Conservation (phyloP, 2,888 invertebrate genomes). For the Rhorus exstirpatorius region DNA sequence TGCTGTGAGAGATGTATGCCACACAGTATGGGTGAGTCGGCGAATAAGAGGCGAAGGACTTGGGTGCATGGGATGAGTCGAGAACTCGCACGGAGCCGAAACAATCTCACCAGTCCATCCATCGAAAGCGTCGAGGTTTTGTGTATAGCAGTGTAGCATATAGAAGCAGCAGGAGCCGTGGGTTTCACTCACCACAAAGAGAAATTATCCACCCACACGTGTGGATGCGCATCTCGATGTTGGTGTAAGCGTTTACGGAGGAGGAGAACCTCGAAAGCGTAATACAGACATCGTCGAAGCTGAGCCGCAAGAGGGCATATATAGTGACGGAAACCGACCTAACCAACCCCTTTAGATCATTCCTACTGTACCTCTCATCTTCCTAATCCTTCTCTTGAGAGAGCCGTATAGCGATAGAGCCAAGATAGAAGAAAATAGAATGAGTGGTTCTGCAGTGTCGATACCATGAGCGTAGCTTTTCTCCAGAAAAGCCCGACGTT, state of each 20-base stretch:
- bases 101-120: constrained; percentile 71
- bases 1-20: constrained; percentile 23
- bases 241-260: constrained; percentile 46
- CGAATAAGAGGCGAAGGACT: constrained; percentile 59
- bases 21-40: constrained; percentile 31
- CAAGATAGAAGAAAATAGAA: constrained; percentile 65
- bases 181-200: constrained; percentile 67
- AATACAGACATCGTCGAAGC: constrained; percentile 56
- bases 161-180: constrained; percentile 47
- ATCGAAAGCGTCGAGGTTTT: constrained; percentile 65
- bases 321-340: constrained; percentile 62
- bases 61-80: constrained; percentile 52
- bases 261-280: constrained; percentile 38
- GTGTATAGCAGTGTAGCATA: constrained; percentile 56
- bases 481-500: constrained; percentile 67
- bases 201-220: constrained; percentile 72
- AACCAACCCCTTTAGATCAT: constrained; percentile 58
- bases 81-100: constrained; percentile 61
- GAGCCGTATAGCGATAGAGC: constrained; percentile 54
- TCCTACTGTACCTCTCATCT: constrained; percentile 76
- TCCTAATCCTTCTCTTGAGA: constrained; percentile 79
- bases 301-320: constrained; percentile 55
- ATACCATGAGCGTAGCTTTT: constrained; percentile 74
- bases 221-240: constrained; percentile 53
- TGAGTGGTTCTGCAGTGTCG: constrained; percentile 75